These are phyloP conservation scores for Lepidocyrtinus sp. DNA, from an alignment of 2,888 invertebrate species.

Conservation along the genomic window DNA sequence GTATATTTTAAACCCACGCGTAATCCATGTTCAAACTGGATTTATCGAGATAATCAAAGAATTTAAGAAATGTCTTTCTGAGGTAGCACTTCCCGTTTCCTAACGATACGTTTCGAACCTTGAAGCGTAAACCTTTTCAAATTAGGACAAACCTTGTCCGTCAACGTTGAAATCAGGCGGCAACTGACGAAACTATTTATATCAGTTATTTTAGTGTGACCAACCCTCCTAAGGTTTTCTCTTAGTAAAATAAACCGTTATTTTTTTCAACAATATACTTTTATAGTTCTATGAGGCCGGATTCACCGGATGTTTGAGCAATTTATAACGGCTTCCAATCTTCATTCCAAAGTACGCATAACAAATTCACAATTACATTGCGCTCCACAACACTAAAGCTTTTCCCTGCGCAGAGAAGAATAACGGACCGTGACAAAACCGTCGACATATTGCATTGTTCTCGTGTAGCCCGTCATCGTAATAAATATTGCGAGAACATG, in stretches of 20 bases:
- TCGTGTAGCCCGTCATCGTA: constrained; percentile 11
- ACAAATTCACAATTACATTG: constrained; percentile 1
- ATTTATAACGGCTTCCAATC: constrained; percentile 47
- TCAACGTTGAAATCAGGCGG: not conserved
- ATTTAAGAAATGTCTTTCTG: not conserved
- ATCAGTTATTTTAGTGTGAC: too few relatives aligned
- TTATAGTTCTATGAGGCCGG: too few relatives aligned
- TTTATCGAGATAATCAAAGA: constrained; percentile 15
- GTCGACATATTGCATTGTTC: constrained; percentile 36
- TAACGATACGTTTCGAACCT: not conserved
- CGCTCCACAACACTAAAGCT: constrained; percentile 2
- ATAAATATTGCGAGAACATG: constrained; percentile 11
- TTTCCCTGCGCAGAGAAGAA: not conserved
- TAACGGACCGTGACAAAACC: constrained; percentile 40
- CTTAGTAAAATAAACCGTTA: too few relatives aligned
- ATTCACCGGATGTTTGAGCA: constrained; percentile 54
- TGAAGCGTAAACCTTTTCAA: too few relatives aligned
- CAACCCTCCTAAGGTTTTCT: too few relatives aligned
- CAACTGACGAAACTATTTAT: too few relatives aligned
- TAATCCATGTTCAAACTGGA: constrained; percentile 14
- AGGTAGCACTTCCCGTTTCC: not conserved
- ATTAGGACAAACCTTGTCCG: not conserved
- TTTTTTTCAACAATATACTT: too few relatives aligned
- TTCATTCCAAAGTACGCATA: not conserved
- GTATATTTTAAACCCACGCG: constrained; percentile 11